Evolutionary conservation across 2,113 vertebrate species (phyloP), one percentile per base, ranked within the genome.

Genomic region (Phaethornis superciliosus): DNA sequence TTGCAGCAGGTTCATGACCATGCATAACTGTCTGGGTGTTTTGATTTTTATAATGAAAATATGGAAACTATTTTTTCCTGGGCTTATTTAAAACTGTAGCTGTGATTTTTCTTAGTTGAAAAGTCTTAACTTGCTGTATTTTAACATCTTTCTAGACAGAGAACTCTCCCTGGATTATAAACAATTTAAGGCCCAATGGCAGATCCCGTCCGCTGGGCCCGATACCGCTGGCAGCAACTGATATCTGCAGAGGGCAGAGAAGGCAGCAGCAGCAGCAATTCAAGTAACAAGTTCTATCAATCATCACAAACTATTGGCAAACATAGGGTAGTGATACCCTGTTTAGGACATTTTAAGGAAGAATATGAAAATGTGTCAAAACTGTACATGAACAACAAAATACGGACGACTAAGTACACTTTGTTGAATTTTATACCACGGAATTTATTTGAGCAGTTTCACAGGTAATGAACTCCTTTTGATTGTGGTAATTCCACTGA

Each of bases 391-490:
- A 97, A 98, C 90, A 99, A 99, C 72, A 96, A 92, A 81, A 99
- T 99, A 96, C 97, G 97, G n/a, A 99, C 99, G 12, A 99, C 99
- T 15, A 99, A 99, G 79, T 99, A 99, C 96, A 99, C 97, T 2
- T 75, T 99, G 54, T 81, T 98, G 95, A 99, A 97, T 67, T 99
- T 99, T 96, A 98, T 99, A 95, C 99, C 99, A 63, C 98, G 98
- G 96, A 99, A 99, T 97, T 97, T 99, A 55, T 99, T 99, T 95
- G 98, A 99, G 96, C 99, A 99, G 63, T 99, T 99, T 97, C 99
- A 99, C 98, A 99, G 99, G 99, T 99, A 96, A 91, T 90, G 42
- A 81, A 24, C 26, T 85, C 18, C 23, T 70, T 32, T 62, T 77
- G 20, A 11, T 60, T 69, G 40, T 64, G 44, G 5, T 75, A 49